A percentile compares a stretch with the other conserved stretches of the same genome.
Conservation (phyloP, 2,797 vertebrate genomes). For the Oceanodroma leucorhoa region DNA sequence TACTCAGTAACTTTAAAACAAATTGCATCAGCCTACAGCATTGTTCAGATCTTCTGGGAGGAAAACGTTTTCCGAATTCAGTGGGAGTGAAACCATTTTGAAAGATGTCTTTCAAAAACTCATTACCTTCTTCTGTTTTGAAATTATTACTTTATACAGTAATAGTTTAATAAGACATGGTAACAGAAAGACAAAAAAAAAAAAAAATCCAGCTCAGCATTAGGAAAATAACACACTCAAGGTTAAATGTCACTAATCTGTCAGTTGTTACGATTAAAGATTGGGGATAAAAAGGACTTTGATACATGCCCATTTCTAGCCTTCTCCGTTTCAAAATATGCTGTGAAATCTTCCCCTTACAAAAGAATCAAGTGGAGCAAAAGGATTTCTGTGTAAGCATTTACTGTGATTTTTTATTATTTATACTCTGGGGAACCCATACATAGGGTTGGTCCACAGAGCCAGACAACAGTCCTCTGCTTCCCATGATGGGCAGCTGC, state of each 20-base stretch:
- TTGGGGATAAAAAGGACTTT: background rate
- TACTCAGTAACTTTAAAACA: constrained; percentile 32
- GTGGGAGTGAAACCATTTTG: constrained; percentile 19
- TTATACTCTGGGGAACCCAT: background rate
- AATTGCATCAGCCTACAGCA: constrained; percentile 18
- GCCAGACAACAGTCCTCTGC: background rate
- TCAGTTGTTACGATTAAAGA: constrained; percentile 5
- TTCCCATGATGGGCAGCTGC: background rate
- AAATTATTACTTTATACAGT: constrained; percentile 31
- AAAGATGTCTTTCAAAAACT: constrained; percentile 36
- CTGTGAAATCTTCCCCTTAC: background rate
- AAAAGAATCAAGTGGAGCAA: background rate
- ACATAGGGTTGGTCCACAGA: background rate
- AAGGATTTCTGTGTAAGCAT: background rate
- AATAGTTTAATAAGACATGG: constrained; percentile 24
- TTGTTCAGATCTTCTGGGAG: constrained; percentile 1
- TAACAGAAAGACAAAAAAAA: background rate
- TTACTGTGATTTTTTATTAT: background rate
- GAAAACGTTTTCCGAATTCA: background rate
- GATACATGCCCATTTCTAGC: background rate
- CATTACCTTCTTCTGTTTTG: constrained; percentile 5
- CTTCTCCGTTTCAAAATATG: background rate
- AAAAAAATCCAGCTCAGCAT: background rate
- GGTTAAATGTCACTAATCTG: constrained; percentile 18
- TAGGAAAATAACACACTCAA: constrained; percentile 22